These are phyloP conservation scores for Casuarius casuarius DNA, from an alignment of 2,113 vertebrate genomes.

Conservation along the genomic window DNA sequence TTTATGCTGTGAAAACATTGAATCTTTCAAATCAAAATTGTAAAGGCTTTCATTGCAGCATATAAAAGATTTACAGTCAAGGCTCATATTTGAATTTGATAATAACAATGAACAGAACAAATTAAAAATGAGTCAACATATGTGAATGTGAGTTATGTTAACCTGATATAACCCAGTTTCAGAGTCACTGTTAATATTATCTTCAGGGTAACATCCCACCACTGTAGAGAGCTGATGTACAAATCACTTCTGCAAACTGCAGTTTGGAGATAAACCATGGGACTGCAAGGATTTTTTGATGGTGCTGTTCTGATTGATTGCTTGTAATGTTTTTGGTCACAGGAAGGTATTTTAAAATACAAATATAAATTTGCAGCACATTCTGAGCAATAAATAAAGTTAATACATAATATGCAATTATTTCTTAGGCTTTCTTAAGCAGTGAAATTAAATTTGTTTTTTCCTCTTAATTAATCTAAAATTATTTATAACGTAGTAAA, in stretches of 20 bases:
- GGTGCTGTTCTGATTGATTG: background rate
- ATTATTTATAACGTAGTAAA: background rate
- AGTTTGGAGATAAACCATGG: background rate
- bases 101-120: background rate
- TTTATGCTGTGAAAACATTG: background rate
- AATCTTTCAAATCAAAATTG: background rate
- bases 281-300: background rate
- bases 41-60: background rate
- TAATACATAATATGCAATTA: background rate
- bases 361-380: background rate
- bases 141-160: background rate
- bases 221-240: background rate
- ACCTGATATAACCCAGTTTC: background rate
- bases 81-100: background rate
- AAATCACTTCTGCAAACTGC: background rate
- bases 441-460: background rate
- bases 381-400: background rate
- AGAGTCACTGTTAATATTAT: background rate
- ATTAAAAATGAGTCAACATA: background rate
- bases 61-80: background rate
- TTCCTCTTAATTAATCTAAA: background rate
- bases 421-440: background rate
- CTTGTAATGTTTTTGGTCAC: background rate
- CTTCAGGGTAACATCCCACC: background rate
- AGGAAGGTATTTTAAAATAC: background rate